These are phyloP conservation scores for Apistogramma diplotaenia DNA, from an alignment of 2,113 vertebrate species.

Conservation along the genomic window DNA sequence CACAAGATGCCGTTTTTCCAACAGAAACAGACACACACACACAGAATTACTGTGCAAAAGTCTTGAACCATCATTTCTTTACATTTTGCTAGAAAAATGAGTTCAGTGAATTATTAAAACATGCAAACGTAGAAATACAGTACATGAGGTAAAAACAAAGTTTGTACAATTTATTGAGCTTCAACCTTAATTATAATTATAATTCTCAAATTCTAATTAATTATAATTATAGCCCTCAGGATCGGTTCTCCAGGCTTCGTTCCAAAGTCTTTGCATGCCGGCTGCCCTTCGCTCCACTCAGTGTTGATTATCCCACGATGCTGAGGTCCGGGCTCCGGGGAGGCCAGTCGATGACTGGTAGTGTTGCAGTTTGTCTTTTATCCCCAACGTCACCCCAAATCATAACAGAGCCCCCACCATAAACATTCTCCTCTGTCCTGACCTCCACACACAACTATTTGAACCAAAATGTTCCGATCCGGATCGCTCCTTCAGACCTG, in stretches of 20 bases:
- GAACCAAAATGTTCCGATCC: neutral
- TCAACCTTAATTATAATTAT: no score
- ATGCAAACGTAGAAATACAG: no score
- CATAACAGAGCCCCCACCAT: neutral
- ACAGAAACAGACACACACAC: neutral
- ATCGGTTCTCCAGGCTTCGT: neutral
- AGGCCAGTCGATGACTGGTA: no score
- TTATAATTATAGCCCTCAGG: neutral
- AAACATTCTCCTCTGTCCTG: neutral
- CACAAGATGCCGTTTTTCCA: neutral
- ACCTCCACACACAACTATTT: neutral
- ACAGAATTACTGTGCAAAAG: no score
- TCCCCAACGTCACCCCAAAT: neutral
- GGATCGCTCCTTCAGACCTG: neutral
- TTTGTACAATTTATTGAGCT: no score
- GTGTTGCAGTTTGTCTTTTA: no score
- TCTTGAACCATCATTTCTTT: no score
- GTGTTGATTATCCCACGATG: neutral
- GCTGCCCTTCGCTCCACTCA: neutral
- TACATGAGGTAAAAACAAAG: no score
- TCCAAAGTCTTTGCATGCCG: neutral
- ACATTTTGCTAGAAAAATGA: no score
- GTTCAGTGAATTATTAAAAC: no score
- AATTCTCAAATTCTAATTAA: no score
- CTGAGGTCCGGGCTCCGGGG: neutral